Conservation (phyloP, 2,113 vertebrate species). For the Pristiophorus japonicus region DNA sequence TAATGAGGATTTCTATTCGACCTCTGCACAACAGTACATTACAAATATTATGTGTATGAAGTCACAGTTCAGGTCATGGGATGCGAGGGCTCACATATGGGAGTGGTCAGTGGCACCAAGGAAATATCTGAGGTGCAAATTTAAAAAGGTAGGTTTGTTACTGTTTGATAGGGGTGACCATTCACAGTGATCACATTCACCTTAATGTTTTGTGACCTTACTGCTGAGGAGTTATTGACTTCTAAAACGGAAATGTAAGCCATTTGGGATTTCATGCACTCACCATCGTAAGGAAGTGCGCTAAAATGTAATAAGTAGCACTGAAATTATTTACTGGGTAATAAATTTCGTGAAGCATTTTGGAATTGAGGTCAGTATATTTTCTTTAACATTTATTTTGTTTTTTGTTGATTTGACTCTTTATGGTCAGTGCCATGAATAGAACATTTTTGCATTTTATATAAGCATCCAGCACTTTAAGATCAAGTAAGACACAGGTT, state of each 20-base stretch:
- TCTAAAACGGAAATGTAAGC: neutral
- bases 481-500: neutral
- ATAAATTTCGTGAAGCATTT: neutral
- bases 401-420: neutral
- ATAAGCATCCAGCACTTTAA: no score
- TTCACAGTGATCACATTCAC: neutral
- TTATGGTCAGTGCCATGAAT: neutral
- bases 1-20: no score
- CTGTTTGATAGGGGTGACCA: neutral
- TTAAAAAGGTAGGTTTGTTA: neutral
- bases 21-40: no score
- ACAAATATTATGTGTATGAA: no score
- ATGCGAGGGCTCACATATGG: no score
- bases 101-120: no score
- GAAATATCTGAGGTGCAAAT: no score
- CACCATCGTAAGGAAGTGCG: neutral
- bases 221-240: neutral
- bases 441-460: neutral
- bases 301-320: neutral
- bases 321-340: neutral
- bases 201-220: neutral
- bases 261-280: neutral
- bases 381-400: neutral
- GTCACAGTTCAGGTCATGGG: no score
- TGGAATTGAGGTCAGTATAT: neutral